Percentiles rank a stretch among this genome's conserved stretches.
Conservation (phyloP, 2,797 vertebrate genomes). For the Hoplostethus mediterraneus region DNA sequence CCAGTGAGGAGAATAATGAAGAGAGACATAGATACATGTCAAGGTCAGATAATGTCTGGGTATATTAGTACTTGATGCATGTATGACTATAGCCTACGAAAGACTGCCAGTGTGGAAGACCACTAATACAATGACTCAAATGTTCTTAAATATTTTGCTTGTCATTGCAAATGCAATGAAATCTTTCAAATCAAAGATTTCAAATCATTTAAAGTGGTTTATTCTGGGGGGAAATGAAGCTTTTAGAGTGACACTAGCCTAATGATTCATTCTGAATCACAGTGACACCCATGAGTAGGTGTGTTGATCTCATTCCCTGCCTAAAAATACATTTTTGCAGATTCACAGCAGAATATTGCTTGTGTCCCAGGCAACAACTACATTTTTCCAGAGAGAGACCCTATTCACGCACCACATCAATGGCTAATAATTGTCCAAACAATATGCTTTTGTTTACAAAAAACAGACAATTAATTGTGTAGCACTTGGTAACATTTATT, state of each 20-base stretch:
- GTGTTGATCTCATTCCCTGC: slow-evolving; percentile 24
- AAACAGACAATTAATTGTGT: slow-evolving; percentile 42
- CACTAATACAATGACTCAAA: background rate
- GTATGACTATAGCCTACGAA: background rate
- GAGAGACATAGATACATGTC: background rate
- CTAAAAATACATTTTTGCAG: slow-evolving; percentile 14
- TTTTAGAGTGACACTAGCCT: slow-evolving; percentile 21
- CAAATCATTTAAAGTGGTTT: background rate
- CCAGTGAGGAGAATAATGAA: background rate
- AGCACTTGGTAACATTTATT: slow-evolving; percentile 78
- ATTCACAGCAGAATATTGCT: slow-evolving; percentile 26
- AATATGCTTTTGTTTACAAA: slow-evolving; percentile 1
- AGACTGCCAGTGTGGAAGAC: background rate
- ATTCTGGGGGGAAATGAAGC: slow-evolving; percentile 12
- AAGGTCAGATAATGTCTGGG: background rate
- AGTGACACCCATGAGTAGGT: slow-evolving; percentile 45
- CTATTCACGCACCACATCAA: background rate
- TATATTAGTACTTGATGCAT: background rate
- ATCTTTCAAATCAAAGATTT: slow-evolving; percentile 3
- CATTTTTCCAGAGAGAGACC: background rate
- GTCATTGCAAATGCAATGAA: too few relatives aligned
- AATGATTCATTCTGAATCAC: slow-evolving; percentile 54
- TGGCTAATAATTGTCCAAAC: background rate
- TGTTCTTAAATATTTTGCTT: background rate
- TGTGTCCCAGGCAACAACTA: background rate